Percentiles rank a stretch among this genome's conserved stretches.
Evolutionary conservation across 2,113 vertebrate species (phyloP).

Genomic region (Larimichthys crocea): DNA sequence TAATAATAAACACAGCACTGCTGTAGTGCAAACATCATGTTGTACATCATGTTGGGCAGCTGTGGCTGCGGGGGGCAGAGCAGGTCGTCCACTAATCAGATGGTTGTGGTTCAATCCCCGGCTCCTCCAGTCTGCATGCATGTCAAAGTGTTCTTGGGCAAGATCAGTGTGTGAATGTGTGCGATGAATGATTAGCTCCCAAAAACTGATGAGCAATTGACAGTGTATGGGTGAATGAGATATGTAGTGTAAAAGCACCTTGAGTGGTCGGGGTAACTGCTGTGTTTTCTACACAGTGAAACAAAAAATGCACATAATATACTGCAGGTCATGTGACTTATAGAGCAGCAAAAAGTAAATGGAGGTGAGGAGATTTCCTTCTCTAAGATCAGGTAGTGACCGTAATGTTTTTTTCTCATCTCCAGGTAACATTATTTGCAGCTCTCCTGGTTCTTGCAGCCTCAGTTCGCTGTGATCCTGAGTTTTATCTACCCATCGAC

Average conservation of each 20-base stretch:
- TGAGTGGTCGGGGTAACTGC: neutral
- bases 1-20: neutral
- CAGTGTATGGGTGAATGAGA: too few species aligned
- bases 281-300: neutral
- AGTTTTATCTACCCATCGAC: constrained; percentile 36
- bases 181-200: too few species aligned
- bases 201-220: too few species aligned
- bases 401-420: neutral
- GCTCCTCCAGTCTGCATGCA: too few species aligned
- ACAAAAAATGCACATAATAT: neutral
- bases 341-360: neutral
- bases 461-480: constrained; percentile 11
- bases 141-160: too few species aligned
- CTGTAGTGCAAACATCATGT: neutral
- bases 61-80: too few species aligned
- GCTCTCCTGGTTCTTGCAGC: constrained; percentile 29
- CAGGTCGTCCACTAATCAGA: too few species aligned
- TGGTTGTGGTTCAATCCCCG: too few species aligned
- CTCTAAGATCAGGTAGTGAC: neutral
- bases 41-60: too few species aligned
- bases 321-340: neutral
- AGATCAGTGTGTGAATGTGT: too few species aligned
- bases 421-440: constrained; percentile 4
- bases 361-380: neutral
- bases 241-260: too few species aligned